These are phyloP conservation scores for Oscheius sp. DNA, from an alignment of 2,888 invertebrate species.

Conservation along the genomic window DNA sequence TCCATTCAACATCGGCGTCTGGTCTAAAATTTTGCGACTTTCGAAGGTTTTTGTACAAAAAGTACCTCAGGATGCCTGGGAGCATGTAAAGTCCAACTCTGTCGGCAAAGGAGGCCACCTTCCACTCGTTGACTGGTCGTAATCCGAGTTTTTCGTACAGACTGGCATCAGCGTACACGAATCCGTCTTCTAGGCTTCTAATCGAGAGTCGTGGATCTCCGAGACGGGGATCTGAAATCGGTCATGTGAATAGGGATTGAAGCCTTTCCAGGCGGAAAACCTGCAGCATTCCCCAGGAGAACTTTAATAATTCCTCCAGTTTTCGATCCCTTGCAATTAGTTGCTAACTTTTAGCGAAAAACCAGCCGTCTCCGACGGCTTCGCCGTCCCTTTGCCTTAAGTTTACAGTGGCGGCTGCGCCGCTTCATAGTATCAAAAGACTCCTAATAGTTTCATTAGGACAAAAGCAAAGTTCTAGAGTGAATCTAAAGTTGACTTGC, in stretches of 20 bases:
- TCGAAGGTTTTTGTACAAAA: conserved; percentile 12
- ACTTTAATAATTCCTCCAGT: too few species aligned
- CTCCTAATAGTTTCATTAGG: too few species aligned
- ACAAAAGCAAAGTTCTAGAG: too few species aligned
- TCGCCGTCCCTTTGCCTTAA: too few species aligned
- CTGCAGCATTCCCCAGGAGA: too few species aligned
- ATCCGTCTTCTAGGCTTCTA: neutral
- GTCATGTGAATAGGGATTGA: neutral
- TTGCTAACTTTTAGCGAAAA: too few species aligned
- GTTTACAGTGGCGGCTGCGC: too few species aligned
- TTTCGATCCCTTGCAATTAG: too few species aligned
- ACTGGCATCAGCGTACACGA: neutral
- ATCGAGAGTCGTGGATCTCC: neutral
- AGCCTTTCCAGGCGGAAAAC: too few species aligned
- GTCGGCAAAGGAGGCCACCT: conserved; percentile 12
- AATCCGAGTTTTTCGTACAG: conserved; percentile 23
- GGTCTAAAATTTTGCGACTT: conserved; percentile 16
- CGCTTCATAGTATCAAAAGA: too few species aligned
- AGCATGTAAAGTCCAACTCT: conserved; percentile 34
- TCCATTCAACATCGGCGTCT: conserved; percentile 70
- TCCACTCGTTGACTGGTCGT: conserved; percentile 30
- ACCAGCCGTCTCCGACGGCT: too few species aligned
- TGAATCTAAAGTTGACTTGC: too few species aligned
- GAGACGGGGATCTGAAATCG: conserved; percentile 28
- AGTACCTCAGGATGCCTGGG: conserved; percentile 27